phyloP scores from a whole-genome alignment of 1,140 invertebrate species.

The Mycetomoellerius zeteki region DNA sequence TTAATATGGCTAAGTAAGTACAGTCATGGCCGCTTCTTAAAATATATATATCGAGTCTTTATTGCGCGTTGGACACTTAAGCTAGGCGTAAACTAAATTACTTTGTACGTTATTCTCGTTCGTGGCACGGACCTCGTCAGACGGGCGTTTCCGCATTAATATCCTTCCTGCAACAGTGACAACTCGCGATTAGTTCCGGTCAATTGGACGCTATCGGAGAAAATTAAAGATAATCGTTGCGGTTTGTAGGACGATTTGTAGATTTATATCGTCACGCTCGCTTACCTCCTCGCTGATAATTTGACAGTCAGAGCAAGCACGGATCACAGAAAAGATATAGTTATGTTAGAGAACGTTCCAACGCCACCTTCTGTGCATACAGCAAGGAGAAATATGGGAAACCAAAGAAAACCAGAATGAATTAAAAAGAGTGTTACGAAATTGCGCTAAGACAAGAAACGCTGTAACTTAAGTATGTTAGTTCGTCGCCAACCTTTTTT shows the following conservation, averaged over 20 bases:
- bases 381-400: slow-evolving; percentile 62
- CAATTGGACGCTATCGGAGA: neutral
- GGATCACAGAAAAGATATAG: slow-evolving; percentile 80
- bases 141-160: slow-evolving; percentile 89
- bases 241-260: slow-evolving; percentile 2
- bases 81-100: slow-evolving; percentile 83
- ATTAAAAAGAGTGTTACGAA: slow-evolving; percentile 44
- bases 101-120: slow-evolving; percentile 85
- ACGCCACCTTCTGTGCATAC: slow-evolving; percentile 75
- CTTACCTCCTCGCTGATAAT: slow-evolving; percentile 82
- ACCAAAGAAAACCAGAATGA: slow-evolving; percentile 62
- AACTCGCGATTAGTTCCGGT: slow-evolving; percentile 9
- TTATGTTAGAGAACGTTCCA: slow-evolving; percentile 81
- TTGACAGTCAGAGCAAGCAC: slow-evolving; percentile 79
- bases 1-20: slow-evolving; percentile 86
- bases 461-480: slow-evolving; percentile 45
- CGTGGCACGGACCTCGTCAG: slow-evolving; percentile 80
- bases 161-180: slow-evolving; percentile 87
- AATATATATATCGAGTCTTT: slow-evolving; percentile 76
- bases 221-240: slow-evolving; percentile 9
- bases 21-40: slow-evolving; percentile 86
- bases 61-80: slow-evolving; percentile 82
- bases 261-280: slow-evolving; percentile 64
- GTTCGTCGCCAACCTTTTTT: slow-evolving; percentile 18
- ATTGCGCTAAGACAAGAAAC: slow-evolving; percentile 9